Evolutionary conservation across 1,140 invertebrate genomes (phyloP).

Genomic region (Steinernema khuongi): DNA sequence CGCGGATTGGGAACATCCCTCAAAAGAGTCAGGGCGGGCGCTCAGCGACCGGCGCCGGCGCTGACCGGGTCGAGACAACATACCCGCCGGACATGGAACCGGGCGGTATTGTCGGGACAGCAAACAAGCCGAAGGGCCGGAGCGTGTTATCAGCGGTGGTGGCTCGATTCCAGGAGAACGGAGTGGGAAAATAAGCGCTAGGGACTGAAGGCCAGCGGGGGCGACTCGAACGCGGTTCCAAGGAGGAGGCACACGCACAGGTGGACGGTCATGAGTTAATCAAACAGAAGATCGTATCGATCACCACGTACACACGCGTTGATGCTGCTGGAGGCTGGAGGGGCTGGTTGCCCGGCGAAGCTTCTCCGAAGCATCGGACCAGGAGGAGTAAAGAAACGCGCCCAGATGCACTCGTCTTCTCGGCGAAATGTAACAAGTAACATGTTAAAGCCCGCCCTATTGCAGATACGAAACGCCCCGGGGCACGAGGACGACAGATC

Average conservation of each 20-base stretch:
- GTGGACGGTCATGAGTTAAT: too few relatives aligned
- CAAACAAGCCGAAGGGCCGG: background rate
- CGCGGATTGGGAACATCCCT: too few relatives aligned
- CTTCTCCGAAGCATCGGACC: too few relatives aligned
- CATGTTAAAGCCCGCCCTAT: slow-evolving; percentile 11
- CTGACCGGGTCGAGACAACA: too few relatives aligned
- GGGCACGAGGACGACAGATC: background rate
- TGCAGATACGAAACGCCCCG: slow-evolving; percentile 12
- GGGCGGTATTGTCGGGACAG: background rate
- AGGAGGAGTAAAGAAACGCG: slow-evolving; percentile 2
- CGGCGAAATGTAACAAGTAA: slow-evolving; percentile 12
- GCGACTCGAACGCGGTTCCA: background rate
- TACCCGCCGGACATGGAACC: too few relatives aligned
- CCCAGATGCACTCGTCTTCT: slow-evolving; percentile 3
- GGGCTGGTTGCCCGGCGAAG: too few relatives aligned
- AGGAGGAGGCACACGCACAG: too few relatives aligned
- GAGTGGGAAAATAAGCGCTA: background rate
- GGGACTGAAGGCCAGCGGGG: background rate
- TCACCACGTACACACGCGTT: too few relatives aligned
- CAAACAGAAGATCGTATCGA: too few relatives aligned
- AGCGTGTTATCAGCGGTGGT: background rate
- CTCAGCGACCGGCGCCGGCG: too few relatives aligned
- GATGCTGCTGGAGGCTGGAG: too few relatives aligned
- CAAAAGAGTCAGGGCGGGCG: too few relatives aligned
- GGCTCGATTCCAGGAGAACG: background rate